These are phyloP conservation scores for Mus spicilegus DNA, from an alignment of 2,113 vertebrate species.

Conservation along the genomic window DNA sequence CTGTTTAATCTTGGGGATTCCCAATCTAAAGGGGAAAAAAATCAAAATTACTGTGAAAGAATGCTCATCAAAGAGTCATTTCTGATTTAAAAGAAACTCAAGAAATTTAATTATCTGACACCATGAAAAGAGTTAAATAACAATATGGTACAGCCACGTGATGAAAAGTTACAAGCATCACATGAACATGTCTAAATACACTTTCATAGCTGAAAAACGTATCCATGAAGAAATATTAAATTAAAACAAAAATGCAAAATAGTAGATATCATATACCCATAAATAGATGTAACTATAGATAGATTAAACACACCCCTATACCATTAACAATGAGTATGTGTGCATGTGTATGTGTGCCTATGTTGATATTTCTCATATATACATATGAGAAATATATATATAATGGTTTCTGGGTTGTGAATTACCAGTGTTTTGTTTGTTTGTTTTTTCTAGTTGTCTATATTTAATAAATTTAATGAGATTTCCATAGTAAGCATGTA, in stretches of 20 bases:
- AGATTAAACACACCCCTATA: background rate
- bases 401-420: slow-evolving; percentile 27
- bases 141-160: background rate
- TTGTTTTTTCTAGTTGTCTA: background rate
- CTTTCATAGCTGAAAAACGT: slow-evolving; percentile 7
- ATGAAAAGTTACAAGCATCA: background rate
- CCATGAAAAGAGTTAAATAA: background rate
- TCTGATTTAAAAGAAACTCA: slow-evolving; percentile 18
- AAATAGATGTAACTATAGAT: background rate
- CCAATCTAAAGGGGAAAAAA: slow-evolving; percentile 11
- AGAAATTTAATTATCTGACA: slow-evolving; percentile 34
- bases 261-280: background rate
- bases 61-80: slow-evolving; percentile 22
- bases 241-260: slow-evolving; percentile 4
- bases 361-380: no score
- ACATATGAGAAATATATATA: no score
- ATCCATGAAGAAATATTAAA: background rate
- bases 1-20: background rate
- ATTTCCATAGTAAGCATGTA: background rate
- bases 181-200: slow-evolving; percentile 3
- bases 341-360: no score
- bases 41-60: background rate
- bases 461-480: slow-evolving; percentile 47
- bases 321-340: background rate
- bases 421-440: slow-evolving; percentile 30